A percentile compares a stretch with the other conserved stretches of the same genome.
Evolutionary conservation across 2,113 vertebrate genomes (phyloP).

Genomic region (Coracopsis vasa): DNA sequence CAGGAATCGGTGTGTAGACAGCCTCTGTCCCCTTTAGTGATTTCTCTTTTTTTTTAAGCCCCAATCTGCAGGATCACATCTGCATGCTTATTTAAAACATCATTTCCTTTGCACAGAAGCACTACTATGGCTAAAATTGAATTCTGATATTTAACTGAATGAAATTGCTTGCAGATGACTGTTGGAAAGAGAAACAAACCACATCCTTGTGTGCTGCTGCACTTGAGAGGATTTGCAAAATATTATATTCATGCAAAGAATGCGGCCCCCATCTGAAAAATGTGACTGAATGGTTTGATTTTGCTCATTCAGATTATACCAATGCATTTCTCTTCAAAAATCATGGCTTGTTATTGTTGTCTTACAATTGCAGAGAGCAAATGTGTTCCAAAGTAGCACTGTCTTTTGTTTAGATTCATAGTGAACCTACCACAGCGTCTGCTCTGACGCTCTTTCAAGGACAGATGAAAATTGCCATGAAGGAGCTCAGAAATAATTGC

Average conservation of each 20-base stretch:
- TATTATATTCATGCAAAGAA: constrained; percentile 6
- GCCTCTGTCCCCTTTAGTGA: not conserved
- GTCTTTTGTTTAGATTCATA: not conserved
- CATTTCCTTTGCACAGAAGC: constrained; percentile 78
- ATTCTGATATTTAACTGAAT: constrained; percentile 79
- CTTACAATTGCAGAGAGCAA: not conserved
- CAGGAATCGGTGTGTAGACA: not conserved
- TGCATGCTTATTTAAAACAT: constrained; percentile 73
- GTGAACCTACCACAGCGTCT: not conserved
- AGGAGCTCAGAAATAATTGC: not conserved
- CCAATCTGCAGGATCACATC: constrained; percentile 60
- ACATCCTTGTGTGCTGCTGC: constrained; percentile 61
- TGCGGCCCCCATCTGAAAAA: not conserved
- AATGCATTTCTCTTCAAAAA: not conserved
- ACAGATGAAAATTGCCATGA: not conserved
- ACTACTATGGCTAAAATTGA: constrained; percentile 71
- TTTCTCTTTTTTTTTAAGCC: constrained; percentile 4
- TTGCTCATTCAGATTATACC: constrained; percentile 6
- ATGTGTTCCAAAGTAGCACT: not conserved
- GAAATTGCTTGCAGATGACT: constrained; percentile 78
- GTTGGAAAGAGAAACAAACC: constrained; percentile 64
- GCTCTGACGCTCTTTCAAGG: not conserved
- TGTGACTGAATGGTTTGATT: not conserved
- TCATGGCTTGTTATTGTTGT: not conserved
- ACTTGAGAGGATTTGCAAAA: not conserved